Evolutionary conservation across 2,113 vertebrate species (phyloP), one percentile per base, ranked within the genome.

Genomic region (Ursus arctos): DNA sequence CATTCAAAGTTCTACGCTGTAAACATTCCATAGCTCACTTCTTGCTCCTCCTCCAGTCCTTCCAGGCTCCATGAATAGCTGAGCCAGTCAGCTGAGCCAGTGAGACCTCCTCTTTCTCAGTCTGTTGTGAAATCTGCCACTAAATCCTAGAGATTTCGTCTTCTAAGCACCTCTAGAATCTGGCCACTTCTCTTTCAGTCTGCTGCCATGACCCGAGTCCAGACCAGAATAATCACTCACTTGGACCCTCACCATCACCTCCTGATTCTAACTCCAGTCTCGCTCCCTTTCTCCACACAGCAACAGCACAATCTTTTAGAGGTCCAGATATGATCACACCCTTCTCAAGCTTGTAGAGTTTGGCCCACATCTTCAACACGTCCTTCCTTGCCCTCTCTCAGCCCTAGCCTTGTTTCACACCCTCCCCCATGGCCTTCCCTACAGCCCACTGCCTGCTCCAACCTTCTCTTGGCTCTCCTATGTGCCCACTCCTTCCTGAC

Each of bases 401-500:
- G 33, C 81, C 86, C 88, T 12, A 36, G 72, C 21, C 81, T 84
- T 82, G 28, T 69, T 51, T 83, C 51, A 57, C 83, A 65, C 40
- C n/a, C 49, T 74, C 33, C 81, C 18, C 59, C 9, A 7, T 19
- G 19, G 10, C 72, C 57, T 74, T 86, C 72, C 77, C 47, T 21
- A 24, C n/a, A 92, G 71, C 92, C 67, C 61, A 7, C 88, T n/a
- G 14, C 43, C 26, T 26, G 47, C 57, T 22, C 15, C 1, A 14
- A 76, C 74, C 74, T 95, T 80, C 90, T 84, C 86, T 49, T 83
- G 53, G 85, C 86, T 36, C 53, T 74, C 61, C 55, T 16, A 1
- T 33, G 61, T 26, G 24, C 86, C 96, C 67, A 55, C 67, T 43
- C 79, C 65, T 87, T 92, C 82, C 83, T 92, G 86, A 84, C 65